Percentiles rank a stretch among this genome's conserved stretches.
These are phyloP conservation scores for Deilephila elpenor DNA, from an alignment of 2,888 invertebrate species.

Conservation along the genomic window DNA sequence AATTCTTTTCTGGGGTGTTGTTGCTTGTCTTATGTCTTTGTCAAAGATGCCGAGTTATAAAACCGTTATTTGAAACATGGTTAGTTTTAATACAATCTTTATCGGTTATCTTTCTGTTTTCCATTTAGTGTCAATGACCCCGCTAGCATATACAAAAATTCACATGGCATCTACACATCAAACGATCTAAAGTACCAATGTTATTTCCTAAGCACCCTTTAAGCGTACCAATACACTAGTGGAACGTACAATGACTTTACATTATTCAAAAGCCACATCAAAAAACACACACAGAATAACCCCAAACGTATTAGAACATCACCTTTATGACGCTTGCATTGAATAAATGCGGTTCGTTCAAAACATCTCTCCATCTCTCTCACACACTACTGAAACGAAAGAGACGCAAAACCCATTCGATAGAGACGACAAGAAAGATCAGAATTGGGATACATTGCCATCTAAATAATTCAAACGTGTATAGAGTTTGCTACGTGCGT, in stretches of 20 bases:
- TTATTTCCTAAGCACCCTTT: constrained; percentile 12
- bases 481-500: constrained; percentile 68
- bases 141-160: neutral
- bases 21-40: too few species aligned
- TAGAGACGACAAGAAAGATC: constrained; percentile 80
- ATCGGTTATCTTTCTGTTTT: too few species aligned
- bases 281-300: constrained; percentile 60
- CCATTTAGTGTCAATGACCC: neutral
- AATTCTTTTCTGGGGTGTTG: too few species aligned
- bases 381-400: constrained; percentile 43
- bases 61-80: too few species aligned
- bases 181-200: neutral
- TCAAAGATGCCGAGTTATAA: too few species aligned
- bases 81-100: too few species aligned
- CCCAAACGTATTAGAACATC: constrained; percentile 70
- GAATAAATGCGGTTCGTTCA: constrained; percentile 58
- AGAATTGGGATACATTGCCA: constrained; percentile 80
- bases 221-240: constrained; percentile 38
- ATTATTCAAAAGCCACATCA: constrained; percentile 63
- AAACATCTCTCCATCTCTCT: constrained; percentile 50
- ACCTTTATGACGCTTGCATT: constrained; percentile 70
- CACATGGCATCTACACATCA: neutral
- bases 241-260: constrained; percentile 44
- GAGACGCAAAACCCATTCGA: constrained; percentile 58
- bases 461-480: constrained; percentile 82